Evolutionary conservation across 2,888 invertebrate species (phyloP).

Genomic region (Sympetrum striolatum): DNA sequence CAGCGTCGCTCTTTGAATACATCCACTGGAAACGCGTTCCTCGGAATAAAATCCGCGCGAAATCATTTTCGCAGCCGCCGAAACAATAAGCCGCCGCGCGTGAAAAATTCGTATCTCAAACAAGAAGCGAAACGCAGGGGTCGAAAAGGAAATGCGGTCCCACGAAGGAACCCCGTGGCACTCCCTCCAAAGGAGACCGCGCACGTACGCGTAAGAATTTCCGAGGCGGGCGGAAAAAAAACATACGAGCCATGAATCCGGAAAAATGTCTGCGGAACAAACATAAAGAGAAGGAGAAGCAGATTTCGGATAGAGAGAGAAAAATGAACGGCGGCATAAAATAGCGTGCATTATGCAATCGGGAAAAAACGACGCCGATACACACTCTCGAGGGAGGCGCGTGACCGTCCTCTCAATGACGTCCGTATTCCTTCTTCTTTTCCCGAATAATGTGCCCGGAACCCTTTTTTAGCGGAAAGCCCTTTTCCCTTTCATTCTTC

Average conservation of each 20-base stretch:
- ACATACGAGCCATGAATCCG: not conserved
- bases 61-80: too few species aligned
- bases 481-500: not conserved
- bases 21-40: too few species aligned
- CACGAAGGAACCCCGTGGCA: not conserved
- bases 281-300: not conserved
- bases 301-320: not conserved
- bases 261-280: not conserved
- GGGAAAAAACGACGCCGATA: conserved; percentile 1
- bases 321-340: not conserved
- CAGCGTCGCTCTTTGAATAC: too few species aligned
- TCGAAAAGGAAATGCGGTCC: not conserved
- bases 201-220: not conserved
- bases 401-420: conserved; percentile 16
- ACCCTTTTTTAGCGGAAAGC: not conserved
- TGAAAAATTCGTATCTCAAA: too few species aligned
- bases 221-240: not conserved
- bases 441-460: not conserved
- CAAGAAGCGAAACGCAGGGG: not conserved
- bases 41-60: too few species aligned
- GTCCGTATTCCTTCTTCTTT: not conserved
- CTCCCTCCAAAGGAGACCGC: not conserved
- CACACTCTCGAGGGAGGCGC: not conserved
- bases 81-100: too few species aligned
- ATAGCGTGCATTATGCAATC: conserved; percentile 18